Evolutionary conservation across 2,888 invertebrate genomes (phyloP), one percentile per base, ranked within the genome.

Genomic region (Limnephilus auricula): DNA sequence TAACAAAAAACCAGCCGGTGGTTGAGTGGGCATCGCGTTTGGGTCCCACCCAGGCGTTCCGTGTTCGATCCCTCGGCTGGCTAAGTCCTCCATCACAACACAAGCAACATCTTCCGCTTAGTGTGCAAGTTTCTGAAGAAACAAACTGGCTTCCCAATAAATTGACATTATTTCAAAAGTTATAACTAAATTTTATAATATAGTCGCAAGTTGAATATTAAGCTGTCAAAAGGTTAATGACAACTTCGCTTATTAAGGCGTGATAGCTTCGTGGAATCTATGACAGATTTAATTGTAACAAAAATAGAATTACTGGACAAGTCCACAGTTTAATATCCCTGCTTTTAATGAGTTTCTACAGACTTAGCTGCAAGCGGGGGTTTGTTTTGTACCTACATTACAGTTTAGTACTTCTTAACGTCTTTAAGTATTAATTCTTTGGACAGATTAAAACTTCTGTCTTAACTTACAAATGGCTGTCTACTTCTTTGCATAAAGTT

Each of bases 291-390:
- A 25, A 65, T 9, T 65, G 25, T 65, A 9, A 65, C 25, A 65
- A 65, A 25, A 65, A 65, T 18, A 9, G 6, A 65, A 65, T 25
- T 65, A 1, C n/a, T 25, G 9, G 3, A 65, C 25, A 65, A 65
- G 25, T 6, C 6, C 65, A 50, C 25, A 25, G 65, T 65, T 65
- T 65, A 25, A 25, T n/a, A 65, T 9, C 2, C n/a, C 65, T 65
- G 65, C 9, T 65, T n/a, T 65, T 65, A 65, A 65, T 25, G 65
- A 65, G 65, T 65, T 65, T 65, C 65, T 65, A 87, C 78, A 31
- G 78, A 78, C 32, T 87, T 78, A 87, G 65, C 65, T 85, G 85
- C 85, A 85, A 40, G 85, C 30, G 30, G n/a, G 65, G 13, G 18
- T 6, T 82, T 82, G 34, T 82, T 82, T 32, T 34, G 34, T 82